Evolutionary conservation across 1,140 invertebrate species (phyloP).

Genomic region (Heliconius hermathena): DNA sequence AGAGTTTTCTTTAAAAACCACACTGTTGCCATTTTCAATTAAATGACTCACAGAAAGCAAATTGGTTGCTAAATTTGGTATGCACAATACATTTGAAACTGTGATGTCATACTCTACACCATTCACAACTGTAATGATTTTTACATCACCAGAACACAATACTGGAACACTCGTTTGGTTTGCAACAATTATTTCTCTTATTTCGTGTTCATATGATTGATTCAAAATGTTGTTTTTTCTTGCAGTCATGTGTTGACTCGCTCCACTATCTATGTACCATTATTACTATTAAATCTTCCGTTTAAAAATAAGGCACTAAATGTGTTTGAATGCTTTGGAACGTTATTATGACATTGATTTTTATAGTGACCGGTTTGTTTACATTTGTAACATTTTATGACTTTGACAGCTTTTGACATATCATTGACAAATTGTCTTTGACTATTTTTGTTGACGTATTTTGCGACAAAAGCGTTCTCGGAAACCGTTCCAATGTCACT

Average conservation of each 20-base stretch:
- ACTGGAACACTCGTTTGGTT: slow-evolving; percentile 29
- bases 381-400: too few relatives aligned
- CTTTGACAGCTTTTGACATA: too few relatives aligned
- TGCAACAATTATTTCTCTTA: slow-evolving; percentile 30
- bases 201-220: slow-evolving; percentile 8
- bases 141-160: slow-evolving; percentile 29
- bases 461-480: too few relatives aligned
- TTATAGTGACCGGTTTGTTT: too few relatives aligned
- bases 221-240: slow-evolving; percentile 18
- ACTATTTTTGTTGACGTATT: too few relatives aligned
- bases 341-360: too few relatives aligned
- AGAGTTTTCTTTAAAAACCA: slow-evolving; percentile 32
- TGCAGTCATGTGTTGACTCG: slow-evolving; percentile 32
- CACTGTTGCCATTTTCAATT: slow-evolving; percentile 38
- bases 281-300: too few relatives aligned
- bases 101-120: slow-evolving; percentile 18
- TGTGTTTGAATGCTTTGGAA: too few relatives aligned
- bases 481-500: too few relatives aligned
- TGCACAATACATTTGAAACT: slow-evolving; percentile 33
- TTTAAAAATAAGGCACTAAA: too few relatives aligned
- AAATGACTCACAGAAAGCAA: slow-evolving; percentile 16
- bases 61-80: slow-evolving; percentile 39
- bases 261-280: not conserved
- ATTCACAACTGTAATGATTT: slow-evolving; percentile 33
- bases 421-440: too few relatives aligned